Base-by-base conservation (phyloP, 2,888 invertebrate genomes). In the Himalopsyche japonica region DNA sequence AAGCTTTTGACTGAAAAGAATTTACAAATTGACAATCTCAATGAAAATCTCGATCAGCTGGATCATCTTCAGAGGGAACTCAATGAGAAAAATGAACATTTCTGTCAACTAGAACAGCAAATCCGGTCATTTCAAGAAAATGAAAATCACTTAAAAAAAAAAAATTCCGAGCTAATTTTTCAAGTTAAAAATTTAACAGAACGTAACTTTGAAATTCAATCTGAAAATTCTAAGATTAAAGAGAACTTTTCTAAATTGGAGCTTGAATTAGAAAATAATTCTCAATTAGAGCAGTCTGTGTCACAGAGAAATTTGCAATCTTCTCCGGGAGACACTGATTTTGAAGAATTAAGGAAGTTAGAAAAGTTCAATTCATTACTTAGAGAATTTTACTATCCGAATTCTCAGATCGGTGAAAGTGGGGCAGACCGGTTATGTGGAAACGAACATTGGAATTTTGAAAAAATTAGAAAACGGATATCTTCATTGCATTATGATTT, bases 391-490 rank as follows among this genome's bases (percentile, higher is more conserved):
- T 84, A 85, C 20, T 82, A 79, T 47, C 78, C 37, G 1, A 81
- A 57, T 70, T 84, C 83, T 37, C 79, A 82, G 18, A 30, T 20
- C 20, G 76, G 48, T 34, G 78, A 80, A 20, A 77, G 24, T 20
- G 27, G 76, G n/a, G n/a, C n/a, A 85, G 49, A 85, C 64, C 20
- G 18, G 43, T 37, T 15, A 27, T 12, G 6, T 70, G 47, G 70
- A 18, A 12, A 91, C 8, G 94, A 94, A 87, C 92, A 93, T 84
- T 92, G 93, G 34, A 94, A 94, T 86, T 88, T 95, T 10, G 92
- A 92, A 0, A 93, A 92, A 88, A 93, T 92, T 30, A 89, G 90
- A 92, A 90, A 89, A 91, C 89, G 87, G 91, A 89, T 30, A 88
- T 88, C 89, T 92, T 87, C 92, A 92, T 91, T 82, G 92, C 92